Evolutionary conservation across 2,113 vertebrate genomes (phyloP).

Genomic region (Orcinus orca): DNA sequence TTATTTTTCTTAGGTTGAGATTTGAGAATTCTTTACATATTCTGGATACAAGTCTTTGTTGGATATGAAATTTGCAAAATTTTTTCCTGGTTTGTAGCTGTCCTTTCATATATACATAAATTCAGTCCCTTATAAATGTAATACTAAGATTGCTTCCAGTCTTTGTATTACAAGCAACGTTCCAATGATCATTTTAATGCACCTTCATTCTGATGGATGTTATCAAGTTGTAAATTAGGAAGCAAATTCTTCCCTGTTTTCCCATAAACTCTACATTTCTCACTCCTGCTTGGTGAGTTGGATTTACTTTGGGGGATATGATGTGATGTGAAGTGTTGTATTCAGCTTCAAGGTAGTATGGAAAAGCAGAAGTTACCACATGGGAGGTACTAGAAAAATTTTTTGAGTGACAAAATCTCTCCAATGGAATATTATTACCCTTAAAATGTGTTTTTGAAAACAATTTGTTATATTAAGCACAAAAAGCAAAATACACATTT

Average conservation of each 20-base stretch:
- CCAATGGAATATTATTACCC: neutral
- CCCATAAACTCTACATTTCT: neutral
- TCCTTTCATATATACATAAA: neutral
- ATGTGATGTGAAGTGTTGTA: neutral
- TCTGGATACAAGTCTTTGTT: neutral
- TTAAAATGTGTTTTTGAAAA: slow-evolving; percentile 1
- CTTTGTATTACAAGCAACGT: neutral
- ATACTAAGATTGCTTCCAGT: neutral
- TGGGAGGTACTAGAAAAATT: neutral
- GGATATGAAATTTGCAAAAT: too few species aligned
- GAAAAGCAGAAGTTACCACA: neutral
- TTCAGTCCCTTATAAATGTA: neutral
- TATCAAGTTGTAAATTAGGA: neutral
- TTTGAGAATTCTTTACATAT: too few species aligned
- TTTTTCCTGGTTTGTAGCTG: too few species aligned
- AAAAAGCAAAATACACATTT: neutral
- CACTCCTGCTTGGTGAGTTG: neutral
- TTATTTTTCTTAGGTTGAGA: too few species aligned
- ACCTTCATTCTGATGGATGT: neutral
- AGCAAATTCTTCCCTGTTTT: neutral
- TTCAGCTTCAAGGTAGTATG: neutral
- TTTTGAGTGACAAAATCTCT: neutral
- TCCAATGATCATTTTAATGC: neutral
- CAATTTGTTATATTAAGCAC: neutral
- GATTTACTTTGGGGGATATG: neutral